Base-by-base conservation (phyloP, 2,113 vertebrate species). In the Alces alces region DNA sequence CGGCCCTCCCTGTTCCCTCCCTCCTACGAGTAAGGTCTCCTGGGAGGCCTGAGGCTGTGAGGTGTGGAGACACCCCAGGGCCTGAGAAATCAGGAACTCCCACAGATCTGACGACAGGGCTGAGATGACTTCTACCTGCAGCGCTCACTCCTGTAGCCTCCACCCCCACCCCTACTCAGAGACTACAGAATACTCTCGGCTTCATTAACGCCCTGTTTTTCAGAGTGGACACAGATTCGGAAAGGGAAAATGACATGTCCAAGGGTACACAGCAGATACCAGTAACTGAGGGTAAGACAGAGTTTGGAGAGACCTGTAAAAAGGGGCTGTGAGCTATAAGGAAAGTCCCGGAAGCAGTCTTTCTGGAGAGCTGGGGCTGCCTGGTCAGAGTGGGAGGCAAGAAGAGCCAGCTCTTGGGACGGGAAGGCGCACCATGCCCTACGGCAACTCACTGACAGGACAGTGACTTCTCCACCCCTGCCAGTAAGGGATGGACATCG, bases 11-110 rank as follows among this genome's bases (percentile, higher is more conserved):
- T 27, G 9, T 6, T 17, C 52, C 70, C 39, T 89, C 70, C 87
- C 66, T 94, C 80, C 85, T 80, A 54, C 8, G 0, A 2, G 25
- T 39, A 78, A 84, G 70, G 76, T 78, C 70, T 96, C 52, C 30
- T 52, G 93, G 89, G 83, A 96, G 82, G 70, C 90, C 83, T 1
- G 70, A 92, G 73, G 47, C 91, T 86, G 28, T 88, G 94, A 88
- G 50, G 86, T 93, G 57, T 95, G 66, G 87, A 83, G 64, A 96
- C 36, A 96, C 64, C 55, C 27, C 21, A n/a, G 39, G 60, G 55
- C 86, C 93, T 86, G 83, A 97, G 94, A 94, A 97, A 91, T 89
- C 33, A 23, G 85, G 55, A 96, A 96, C 86, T 97, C 60, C 82
- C 61, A 86, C 45, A 79, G 70, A 86, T 57, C 50, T 73, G 86